phyloP scores from a whole-genome alignment of 2,888 invertebrate species.

The Autographa pulchrina region DNA sequence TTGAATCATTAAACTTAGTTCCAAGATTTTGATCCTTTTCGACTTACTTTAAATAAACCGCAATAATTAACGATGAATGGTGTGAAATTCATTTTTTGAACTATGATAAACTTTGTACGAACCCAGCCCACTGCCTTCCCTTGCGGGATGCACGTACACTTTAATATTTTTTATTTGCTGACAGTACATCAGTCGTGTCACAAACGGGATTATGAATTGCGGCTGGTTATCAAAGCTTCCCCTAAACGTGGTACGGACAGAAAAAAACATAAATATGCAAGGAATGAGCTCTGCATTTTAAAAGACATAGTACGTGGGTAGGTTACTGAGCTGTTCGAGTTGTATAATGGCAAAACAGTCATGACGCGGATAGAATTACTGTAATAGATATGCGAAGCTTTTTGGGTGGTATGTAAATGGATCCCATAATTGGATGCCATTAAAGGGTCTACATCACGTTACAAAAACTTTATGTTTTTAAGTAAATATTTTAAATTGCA shows the following conservation, averaged over 20 bases:
- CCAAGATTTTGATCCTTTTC: too few relatives aligned
- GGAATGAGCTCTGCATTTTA: slow-evolving; percentile 1
- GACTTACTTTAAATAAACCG: too few relatives aligned
- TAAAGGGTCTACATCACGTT: too few relatives aligned
- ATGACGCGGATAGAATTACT: too few relatives aligned
- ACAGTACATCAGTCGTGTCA: slow-evolving; percentile 3
- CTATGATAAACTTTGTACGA: neutral
- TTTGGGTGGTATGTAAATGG: too few relatives aligned
- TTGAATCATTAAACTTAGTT: too few relatives aligned
- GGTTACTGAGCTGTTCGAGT: neutral
- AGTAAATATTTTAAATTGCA: too few relatives aligned
- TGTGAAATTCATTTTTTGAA: neutral
- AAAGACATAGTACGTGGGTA: neutral
- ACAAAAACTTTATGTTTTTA: too few relatives aligned
- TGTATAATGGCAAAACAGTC: neutral
- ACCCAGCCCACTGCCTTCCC: neutral
- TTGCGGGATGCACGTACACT: neutral
- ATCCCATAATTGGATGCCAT: too few relatives aligned
- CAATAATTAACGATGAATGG: neutral
- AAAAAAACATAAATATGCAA: slow-evolving; percentile 2
- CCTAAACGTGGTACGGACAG: slow-evolving; percentile 9
- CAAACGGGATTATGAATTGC: slow-evolving; percentile 4
- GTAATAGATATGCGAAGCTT: too few relatives aligned
- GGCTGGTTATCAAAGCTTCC: slow-evolving; percentile 4
- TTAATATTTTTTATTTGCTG: slow-evolving; percentile 7